These are phyloP conservation scores for Gymnocheta viridis DNA, from an alignment of 2,888 invertebrate species.

Conservation along the genomic window DNA sequence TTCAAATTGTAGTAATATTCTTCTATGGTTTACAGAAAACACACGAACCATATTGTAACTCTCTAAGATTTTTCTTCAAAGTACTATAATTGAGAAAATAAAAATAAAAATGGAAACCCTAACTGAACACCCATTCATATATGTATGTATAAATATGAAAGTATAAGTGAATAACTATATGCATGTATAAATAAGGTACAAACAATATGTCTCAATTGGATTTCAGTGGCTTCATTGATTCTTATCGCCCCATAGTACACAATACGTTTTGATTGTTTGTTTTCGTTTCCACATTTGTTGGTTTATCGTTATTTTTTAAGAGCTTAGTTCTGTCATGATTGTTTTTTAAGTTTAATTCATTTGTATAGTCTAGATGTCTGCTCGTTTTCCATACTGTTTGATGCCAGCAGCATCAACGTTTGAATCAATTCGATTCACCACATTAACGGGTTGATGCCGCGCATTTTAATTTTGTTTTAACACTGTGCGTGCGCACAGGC, in stretches of 20 bases:
- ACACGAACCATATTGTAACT: too few species aligned
- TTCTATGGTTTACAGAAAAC: too few species aligned
- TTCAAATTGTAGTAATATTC: too few species aligned
- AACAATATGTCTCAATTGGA: conserved; percentile 81
- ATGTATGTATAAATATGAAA: neutral
- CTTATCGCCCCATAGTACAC: conserved; percentile 82
- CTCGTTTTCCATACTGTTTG: conserved; percentile 55
- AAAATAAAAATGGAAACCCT: too few species aligned
- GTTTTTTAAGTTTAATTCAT: conserved; percentile 72
- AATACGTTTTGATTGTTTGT: conserved; percentile 79
- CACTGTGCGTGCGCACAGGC: conserved; percentile 57
- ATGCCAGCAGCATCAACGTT: conserved; percentile 42
- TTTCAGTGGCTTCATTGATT: conserved; percentile 82
- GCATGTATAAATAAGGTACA: conserved; percentile 72
- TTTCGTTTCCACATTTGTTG: conserved; percentile 73
- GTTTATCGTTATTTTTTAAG: conserved; percentile 70
- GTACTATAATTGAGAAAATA: too few species aligned
- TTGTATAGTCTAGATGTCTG: conserved; percentile 71
- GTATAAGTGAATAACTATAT: neutral
- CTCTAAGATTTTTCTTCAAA: too few species aligned
- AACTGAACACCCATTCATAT: neutral
- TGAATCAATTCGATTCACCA: conserved; percentile 56
- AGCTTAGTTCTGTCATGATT: conserved; percentile 68
- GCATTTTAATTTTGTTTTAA: conserved; percentile 54
- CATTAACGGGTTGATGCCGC: conserved; percentile 54